These are phyloP conservation scores for Datnioides undecimradiatus DNA, from an alignment of 2,113 vertebrate species.

Conservation along the genomic window DNA sequence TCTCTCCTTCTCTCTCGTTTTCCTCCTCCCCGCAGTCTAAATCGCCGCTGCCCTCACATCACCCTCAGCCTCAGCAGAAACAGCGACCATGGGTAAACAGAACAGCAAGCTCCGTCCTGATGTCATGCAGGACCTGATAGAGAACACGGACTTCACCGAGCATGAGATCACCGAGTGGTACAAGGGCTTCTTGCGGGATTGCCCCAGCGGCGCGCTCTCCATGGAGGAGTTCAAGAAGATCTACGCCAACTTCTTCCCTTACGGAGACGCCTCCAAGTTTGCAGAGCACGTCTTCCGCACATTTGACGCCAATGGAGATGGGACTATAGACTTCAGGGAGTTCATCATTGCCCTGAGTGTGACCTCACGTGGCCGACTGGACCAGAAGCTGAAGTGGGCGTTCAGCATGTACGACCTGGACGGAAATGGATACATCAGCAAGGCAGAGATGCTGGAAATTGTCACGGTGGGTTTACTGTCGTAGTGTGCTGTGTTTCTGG, in stretches of 20 bases:
- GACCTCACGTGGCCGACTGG: conserved; percentile 94
- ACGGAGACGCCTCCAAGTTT: conserved; percentile 98
- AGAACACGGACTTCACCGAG: conserved; percentile 98
- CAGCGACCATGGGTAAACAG: conserved; percentile 94
- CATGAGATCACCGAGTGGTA: conserved; percentile 99
- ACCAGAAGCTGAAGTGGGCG: conserved; percentile 99
- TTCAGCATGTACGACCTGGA: conserved; percentile 99
- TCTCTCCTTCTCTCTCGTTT: neutral
- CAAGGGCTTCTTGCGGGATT: conserved; percentile 99
- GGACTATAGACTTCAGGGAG: conserved; percentile 99
- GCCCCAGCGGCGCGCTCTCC: conserved; percentile 96
- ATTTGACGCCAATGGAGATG: conserved; percentile 96
- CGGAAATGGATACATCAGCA: conserved; percentile 99
- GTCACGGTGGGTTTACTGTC: conserved; percentile 88
- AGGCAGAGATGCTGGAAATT: conserved; percentile 98
- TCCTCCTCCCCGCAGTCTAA: conserved; percentile 42
- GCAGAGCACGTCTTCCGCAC: conserved; percentile 99
- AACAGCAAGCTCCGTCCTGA: conserved; percentile 99
- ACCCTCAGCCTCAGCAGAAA: conserved; percentile 42
- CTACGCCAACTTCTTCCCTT: conserved; percentile 99
- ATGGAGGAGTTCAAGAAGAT: conserved; percentile 99
- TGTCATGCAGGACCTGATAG: conserved; percentile 98
- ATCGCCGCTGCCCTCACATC: conserved; percentile 37
- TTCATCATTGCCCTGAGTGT: conserved; percentile 99
- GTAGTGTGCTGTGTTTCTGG: neutral